Percentiles rank a stretch among this genome's conserved stretches.
These are phyloP conservation scores for Kryptopterus vitreolus DNA, from an alignment of 2,797 vertebrate species.

Conservation along the genomic window DNA sequence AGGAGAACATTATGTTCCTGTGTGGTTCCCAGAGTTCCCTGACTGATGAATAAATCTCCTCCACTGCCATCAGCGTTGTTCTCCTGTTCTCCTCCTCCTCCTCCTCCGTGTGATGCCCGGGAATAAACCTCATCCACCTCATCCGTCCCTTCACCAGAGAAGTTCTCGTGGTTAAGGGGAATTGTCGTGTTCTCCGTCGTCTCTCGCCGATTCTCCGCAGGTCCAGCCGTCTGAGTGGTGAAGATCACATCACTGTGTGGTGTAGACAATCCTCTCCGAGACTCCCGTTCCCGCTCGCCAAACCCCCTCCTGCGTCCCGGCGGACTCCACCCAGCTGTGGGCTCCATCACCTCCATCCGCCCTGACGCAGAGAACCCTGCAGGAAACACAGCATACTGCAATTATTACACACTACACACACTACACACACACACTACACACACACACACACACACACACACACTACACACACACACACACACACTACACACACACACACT, in stretches of 20 bases:
- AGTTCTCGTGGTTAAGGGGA: constrained; percentile 70
- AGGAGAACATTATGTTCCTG: constrained; percentile 52
- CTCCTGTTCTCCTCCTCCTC: constrained; percentile 57
- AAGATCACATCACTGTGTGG: constrained; percentile 37
- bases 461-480: no score
- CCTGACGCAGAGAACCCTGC: constrained; percentile 61
- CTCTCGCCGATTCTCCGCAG: constrained; percentile 74
- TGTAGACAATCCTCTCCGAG: constrained; percentile 53
- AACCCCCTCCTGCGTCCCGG: constrained; percentile 52
- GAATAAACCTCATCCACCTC: constrained; percentile 57
- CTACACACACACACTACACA: no score
- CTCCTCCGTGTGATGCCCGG: constrained; percentile 16
- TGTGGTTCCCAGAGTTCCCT: neutral
- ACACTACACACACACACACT: no score
- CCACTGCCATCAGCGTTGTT: constrained; percentile 71
- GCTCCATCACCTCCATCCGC: constrained; percentile 54
- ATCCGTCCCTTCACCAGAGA: constrained; percentile 76
- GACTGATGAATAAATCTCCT: constrained; percentile 50
- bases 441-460: no score
- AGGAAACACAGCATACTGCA: constrained; percentile 60
- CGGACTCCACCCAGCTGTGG: constrained; percentile 56
- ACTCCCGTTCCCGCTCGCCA: constrained; percentile 62
- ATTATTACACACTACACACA: constrained; percentile 59
- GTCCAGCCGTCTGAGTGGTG: constrained; percentile 47
- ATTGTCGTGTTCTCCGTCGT: constrained; percentile 71